phyloP scores from a whole-genome alignment of 2,113 vertebrate species.

The Rhinolophus sinicus region DNA sequence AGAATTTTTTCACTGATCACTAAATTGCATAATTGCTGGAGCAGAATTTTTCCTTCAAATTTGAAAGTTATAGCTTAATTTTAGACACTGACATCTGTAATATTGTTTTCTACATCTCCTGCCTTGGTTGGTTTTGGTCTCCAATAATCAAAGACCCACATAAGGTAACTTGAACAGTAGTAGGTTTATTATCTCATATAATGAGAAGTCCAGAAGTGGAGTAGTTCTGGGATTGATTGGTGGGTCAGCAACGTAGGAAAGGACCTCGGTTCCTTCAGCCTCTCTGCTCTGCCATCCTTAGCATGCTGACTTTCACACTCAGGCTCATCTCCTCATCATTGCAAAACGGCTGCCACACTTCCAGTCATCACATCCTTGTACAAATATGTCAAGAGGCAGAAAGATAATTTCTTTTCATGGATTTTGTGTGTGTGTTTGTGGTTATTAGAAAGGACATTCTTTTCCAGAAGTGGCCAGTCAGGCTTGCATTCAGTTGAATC shows the following conservation, averaged over 20 bases:
- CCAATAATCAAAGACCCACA: not conserved
- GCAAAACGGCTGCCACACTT: not conserved
- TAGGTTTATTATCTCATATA: not conserved
- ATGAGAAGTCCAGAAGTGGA: not conserved
- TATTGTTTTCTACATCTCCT: not conserved
- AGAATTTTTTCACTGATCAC: not conserved
- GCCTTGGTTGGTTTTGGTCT: not conserved
- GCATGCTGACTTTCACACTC: not conserved
- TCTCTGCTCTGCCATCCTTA: not conserved
- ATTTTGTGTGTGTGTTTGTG: not conserved
- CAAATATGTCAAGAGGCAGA: not conserved
- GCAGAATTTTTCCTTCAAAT: not conserved
- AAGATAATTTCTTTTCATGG: not conserved
- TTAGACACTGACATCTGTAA: not conserved
- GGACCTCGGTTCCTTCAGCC: not conserved
- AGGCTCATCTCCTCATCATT: not conserved
- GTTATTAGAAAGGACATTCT: not conserved
- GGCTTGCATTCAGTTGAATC: not conserved
- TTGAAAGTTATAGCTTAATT: not conserved
- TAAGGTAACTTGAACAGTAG: not conserved
- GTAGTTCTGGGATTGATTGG: not conserved
- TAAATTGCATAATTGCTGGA: not conserved
- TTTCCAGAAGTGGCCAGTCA: not conserved
- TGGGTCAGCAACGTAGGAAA: not conserved
- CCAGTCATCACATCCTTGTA: not conserved